Conservation (phyloP, 92 coral and sea anemone species). For the Siderastrea siderea region DNA sequence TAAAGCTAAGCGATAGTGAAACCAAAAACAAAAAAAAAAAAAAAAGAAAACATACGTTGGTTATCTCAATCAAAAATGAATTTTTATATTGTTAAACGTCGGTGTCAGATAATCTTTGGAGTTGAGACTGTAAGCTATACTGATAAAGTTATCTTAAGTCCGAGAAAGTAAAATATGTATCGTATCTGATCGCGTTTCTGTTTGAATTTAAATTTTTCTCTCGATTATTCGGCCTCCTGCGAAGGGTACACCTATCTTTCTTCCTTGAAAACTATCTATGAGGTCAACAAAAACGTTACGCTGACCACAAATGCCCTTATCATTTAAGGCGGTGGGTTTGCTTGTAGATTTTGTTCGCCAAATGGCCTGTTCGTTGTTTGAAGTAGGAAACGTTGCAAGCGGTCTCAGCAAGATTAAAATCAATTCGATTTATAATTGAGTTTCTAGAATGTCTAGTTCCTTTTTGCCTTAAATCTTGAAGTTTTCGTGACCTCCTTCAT, state of each 20-base stretch:
- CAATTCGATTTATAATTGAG: slow-evolving; percentile 10
- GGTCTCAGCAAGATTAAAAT: background rate
- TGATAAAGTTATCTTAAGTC: background rate
- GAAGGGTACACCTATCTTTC: background rate
- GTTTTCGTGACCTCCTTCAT: background rate
- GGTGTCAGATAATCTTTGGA: background rate
- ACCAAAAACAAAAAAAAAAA: background rate
- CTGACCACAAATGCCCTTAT: background rate
- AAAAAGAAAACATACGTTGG: background rate
- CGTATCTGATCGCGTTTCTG: slow-evolving; percentile 32
- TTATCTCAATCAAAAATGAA: no score
- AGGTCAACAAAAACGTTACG: background rate
- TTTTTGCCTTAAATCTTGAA: slow-evolving; percentile 26
- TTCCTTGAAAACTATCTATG: background rate
- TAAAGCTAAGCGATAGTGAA: background rate
- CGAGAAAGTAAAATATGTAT: slow-evolving; percentile 6
- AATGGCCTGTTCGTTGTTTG: background rate
- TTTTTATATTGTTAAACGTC: background rate
- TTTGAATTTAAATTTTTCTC: slow-evolving; percentile 7
- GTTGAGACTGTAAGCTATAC: background rate
- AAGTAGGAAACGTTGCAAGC: background rate
- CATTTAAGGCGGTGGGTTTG: background rate
- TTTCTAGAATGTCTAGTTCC: slow-evolving; percentile 9
- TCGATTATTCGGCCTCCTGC: slow-evolving; percentile 15
- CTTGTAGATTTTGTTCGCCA: background rate